phyloP scores from a whole-genome alignment of 1,140 invertebrate species.

The Cryptotermes secundus region DNA sequence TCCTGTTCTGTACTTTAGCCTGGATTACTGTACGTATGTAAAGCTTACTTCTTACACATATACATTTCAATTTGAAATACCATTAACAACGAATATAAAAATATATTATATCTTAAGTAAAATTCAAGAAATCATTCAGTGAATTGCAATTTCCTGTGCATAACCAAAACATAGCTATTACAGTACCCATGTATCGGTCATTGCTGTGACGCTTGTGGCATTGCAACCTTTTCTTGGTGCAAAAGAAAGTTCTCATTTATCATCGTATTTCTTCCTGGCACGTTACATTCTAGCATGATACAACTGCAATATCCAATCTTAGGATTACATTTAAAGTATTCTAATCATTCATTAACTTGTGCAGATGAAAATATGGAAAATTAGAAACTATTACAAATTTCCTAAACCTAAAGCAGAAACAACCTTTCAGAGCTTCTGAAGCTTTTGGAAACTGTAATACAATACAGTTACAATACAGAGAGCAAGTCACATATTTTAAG shows the following conservation, averaged over 20 bases:
- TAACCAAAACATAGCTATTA: not conserved
- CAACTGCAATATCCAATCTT: not conserved
- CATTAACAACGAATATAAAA: not conserved
- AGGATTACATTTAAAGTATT: not conserved
- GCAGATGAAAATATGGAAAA: not conserved
- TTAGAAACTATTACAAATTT: not conserved
- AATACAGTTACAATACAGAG: not conserved
- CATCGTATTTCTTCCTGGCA: not conserved
- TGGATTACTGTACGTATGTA: not conserved
- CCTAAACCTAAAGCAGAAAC: not conserved
- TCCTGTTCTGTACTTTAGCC: not conserved
- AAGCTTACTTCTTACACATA: not conserved
- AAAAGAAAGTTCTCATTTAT: not conserved
- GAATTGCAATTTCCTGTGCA: not conserved
- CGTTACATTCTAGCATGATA: not conserved
- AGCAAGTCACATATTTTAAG: not conserved
- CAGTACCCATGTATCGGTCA: not conserved
- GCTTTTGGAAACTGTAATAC: not conserved
- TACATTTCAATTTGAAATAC: not conserved
- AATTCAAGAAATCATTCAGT: not conserved
- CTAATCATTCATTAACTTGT: not conserved
- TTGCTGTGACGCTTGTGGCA: not conserved
- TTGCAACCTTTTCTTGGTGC: not conserved
- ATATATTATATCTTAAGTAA: not conserved
- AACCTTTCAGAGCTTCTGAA: not conserved